Percentiles rank a stretch among this genome's conserved stretches.
These are phyloP conservation scores for Tyrannus savana DNA, from an alignment of 2,113 vertebrate genomes.

Conservation along the genomic window DNA sequence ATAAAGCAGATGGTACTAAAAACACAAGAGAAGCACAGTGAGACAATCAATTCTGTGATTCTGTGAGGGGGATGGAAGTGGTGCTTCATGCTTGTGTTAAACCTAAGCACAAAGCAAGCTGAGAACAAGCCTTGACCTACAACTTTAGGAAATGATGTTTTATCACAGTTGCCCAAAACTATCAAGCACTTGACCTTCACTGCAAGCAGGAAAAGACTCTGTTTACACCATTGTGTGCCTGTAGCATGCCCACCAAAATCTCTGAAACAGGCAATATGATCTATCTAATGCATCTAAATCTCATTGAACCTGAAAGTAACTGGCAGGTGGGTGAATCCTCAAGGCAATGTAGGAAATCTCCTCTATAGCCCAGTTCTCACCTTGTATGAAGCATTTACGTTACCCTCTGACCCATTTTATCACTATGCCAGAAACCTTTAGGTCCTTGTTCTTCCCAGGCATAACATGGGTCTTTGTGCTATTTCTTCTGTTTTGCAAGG, in stretches of 20 bases:
- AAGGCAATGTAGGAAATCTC: not conserved
- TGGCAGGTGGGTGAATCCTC: not conserved
- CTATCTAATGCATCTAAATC: not conserved
- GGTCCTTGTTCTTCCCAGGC: not conserved
- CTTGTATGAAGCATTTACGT: not conserved
- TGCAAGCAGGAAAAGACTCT: not conserved
- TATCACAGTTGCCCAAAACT: not conserved
- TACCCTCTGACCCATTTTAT: not conserved
- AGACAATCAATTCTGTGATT: not conserved
- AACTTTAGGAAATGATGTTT: not conserved
- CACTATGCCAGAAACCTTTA: not conserved
- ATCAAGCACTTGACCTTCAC: not conserved
- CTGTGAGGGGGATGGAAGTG: not conserved
- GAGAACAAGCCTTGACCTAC: not conserved
- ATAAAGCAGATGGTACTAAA: not conserved
- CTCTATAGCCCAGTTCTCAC: not conserved
- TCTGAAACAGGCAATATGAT: not conserved
- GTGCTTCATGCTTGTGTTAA: not conserved
- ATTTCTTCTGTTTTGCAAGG: not conserved
- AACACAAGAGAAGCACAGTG: not conserved
- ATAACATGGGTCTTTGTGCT: not conserved
- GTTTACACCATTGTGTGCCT: not conserved
- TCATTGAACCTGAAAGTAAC: not conserved
- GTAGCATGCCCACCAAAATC: not conserved
- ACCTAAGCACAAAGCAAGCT: not conserved